phyloP scores from a whole-genome alignment of 2,888 invertebrate genomes.

The Acanthopleura granulata region DNA sequence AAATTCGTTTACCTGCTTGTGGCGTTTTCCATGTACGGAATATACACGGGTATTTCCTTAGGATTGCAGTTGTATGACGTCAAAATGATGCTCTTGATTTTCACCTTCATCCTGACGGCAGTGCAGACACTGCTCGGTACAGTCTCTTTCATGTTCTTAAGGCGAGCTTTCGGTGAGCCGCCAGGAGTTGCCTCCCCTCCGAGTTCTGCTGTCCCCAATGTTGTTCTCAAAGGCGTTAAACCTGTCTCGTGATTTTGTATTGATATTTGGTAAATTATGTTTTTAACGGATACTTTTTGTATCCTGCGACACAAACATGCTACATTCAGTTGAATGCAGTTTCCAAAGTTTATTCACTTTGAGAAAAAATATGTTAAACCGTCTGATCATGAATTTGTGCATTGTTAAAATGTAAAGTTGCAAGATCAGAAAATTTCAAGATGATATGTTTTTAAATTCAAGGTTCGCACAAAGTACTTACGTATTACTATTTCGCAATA shows the following conservation, averaged over 20 bases:
- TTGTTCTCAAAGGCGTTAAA: not conserved
- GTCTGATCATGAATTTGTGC: no score
- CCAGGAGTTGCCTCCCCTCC: constrained; percentile 6
- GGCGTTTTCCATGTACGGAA: not conserved
- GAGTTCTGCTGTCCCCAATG: not conserved
- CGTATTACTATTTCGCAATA: no score
- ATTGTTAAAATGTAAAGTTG: no score
- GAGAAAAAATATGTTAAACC: no score
- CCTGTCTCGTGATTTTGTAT: not conserved
- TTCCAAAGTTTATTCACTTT: no score
- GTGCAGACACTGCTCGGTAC: not conserved
- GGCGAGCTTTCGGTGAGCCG: not conserved
- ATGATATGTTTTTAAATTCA: no score
- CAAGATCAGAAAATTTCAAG: no score
- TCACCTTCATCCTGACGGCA: not conserved
- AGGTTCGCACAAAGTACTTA: no score
- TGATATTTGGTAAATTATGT: no score
- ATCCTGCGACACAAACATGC: no score
- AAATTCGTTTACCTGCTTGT: not conserved
- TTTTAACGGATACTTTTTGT: no score
- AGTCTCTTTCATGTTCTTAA: not conserved
- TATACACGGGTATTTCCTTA: not conserved
- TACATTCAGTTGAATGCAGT: no score
- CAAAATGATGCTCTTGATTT: not conserved
- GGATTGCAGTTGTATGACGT: not conserved